phyloP scores from a whole-genome alignment of 35 echinoderm and acorn worm genomes.

The Apostichopus californicus region DNA sequence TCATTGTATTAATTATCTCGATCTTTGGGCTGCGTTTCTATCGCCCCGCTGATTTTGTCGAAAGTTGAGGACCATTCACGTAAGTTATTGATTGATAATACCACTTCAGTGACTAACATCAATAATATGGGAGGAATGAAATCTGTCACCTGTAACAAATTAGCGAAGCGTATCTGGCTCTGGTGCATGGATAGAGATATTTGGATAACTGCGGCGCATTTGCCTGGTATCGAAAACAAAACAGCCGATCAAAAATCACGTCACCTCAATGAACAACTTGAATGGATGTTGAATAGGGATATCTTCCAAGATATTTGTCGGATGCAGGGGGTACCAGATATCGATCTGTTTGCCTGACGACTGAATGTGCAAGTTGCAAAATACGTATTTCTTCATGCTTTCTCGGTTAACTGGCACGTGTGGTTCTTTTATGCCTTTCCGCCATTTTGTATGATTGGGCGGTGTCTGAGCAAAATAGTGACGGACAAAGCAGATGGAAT shows the following conservation, averaged over 20 bases:
- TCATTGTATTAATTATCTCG: background rate
- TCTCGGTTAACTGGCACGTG: background rate
- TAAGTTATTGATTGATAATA: background rate
- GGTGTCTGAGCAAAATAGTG: constrained; percentile 43
- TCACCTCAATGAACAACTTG: constrained; percentile 49
- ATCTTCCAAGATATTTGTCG: constrained; percentile 37
- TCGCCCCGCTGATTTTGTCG: background rate
- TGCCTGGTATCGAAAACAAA: no score
- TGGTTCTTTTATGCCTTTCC: constrained; percentile 46
- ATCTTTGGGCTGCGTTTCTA: background rate
- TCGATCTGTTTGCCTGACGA: constrained; percentile 72
- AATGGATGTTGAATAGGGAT: constrained; percentile 44
- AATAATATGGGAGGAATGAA: background rate
- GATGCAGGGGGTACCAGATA: constrained; percentile 46
- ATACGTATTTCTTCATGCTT: constrained; percentile 49
- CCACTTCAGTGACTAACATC: background rate
- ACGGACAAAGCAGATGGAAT: constrained; percentile 28
- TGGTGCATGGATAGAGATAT: constrained; percentile 64
- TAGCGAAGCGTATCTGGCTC: constrained; percentile 69
- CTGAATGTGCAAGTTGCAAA: constrained; percentile 48
- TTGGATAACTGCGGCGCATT: no score
- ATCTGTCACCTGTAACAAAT: constrained; percentile 55
- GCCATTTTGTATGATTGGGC: constrained; percentile 45
- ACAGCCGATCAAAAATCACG: background rate
- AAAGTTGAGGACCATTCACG: background rate